Evolutionary conservation across 2,797 vertebrate species (phyloP).

Genomic region (Crax fasciolata): DNA sequence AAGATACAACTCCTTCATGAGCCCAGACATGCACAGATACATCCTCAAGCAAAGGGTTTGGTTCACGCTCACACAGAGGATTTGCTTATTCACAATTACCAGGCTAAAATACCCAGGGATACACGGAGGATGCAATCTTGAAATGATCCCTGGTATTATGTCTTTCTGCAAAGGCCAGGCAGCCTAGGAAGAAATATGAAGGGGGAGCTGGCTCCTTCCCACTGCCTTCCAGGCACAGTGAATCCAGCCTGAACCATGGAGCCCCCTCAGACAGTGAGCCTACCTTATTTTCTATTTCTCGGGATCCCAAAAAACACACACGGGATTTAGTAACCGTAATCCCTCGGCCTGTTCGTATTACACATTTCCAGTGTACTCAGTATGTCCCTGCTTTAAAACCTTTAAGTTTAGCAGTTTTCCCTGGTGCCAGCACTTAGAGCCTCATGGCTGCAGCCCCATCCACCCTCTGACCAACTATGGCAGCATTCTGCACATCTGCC

Average conservation of each 20-base stretch:
- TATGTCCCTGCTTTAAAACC: background rate
- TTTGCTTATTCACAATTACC: background rate
- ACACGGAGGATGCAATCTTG: background rate
- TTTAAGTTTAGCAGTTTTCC: background rate
- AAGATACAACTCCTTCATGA: background rate
- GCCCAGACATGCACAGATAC: background rate
- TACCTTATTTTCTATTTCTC: background rate
- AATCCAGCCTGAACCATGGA: background rate
- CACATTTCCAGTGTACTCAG: background rate
- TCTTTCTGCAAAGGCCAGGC: background rate
- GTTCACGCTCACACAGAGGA: background rate
- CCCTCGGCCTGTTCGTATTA: background rate
- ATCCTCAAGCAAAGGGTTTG: slow-evolving; percentile 5
- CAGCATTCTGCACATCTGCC: background rate
- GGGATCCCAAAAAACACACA: background rate
- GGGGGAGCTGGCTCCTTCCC: background rate
- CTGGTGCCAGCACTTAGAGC: background rate
- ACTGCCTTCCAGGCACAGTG: rapidly evolving
- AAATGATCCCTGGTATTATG: background rate
- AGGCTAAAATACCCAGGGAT: background rate
- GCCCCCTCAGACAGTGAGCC: background rate
- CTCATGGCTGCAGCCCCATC: rapidly evolving
- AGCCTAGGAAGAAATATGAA: background rate
- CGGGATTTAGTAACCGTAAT: background rate
- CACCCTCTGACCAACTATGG: background rate